These are phyloP conservation scores for Onychorhynchus coronatus DNA, from an alignment of 2,113 vertebrate species.

Conservation along the genomic window DNA sequence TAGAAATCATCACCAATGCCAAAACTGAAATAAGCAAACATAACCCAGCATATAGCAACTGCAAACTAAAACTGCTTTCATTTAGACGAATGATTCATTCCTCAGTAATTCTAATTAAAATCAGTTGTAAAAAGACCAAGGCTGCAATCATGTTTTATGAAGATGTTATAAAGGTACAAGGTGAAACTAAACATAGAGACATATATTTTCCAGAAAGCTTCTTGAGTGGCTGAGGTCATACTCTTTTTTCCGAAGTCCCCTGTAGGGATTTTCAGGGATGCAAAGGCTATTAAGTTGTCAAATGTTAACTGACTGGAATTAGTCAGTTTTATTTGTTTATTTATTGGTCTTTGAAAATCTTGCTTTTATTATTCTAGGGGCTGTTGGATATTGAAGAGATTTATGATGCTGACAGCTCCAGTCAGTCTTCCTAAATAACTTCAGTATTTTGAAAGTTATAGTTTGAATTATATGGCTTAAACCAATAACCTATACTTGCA, in stretches of 20 bases:
- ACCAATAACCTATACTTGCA: neutral
- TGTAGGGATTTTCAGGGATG: neutral
- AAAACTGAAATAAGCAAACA: neutral
- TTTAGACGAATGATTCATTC: neutral
- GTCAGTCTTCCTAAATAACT: neutral
- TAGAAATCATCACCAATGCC: neutral
- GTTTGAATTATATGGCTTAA: neutral
- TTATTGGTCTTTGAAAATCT: neutral
- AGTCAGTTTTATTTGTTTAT: neutral
- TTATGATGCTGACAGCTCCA: neutral
- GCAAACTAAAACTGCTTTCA: neutral
- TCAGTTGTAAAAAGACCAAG: neutral
- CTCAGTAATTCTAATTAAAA: neutral
- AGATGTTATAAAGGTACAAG: neutral
- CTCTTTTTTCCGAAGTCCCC: neutral
- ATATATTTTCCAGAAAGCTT: neutral
- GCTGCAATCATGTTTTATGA: neutral
- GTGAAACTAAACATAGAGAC: neutral
- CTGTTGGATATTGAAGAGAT: neutral
- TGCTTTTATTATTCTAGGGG: neutral
- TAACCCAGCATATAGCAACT: neutral
- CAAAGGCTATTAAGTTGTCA: neutral
- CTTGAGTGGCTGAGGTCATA: neutral
- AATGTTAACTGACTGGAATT: neutral
- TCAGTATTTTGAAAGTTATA: neutral